Percentiles rank a stretch among this genome's conserved stretches.
Conservation (phyloP, 2,113 vertebrate species). For the Grammomys surdaster region DNA sequence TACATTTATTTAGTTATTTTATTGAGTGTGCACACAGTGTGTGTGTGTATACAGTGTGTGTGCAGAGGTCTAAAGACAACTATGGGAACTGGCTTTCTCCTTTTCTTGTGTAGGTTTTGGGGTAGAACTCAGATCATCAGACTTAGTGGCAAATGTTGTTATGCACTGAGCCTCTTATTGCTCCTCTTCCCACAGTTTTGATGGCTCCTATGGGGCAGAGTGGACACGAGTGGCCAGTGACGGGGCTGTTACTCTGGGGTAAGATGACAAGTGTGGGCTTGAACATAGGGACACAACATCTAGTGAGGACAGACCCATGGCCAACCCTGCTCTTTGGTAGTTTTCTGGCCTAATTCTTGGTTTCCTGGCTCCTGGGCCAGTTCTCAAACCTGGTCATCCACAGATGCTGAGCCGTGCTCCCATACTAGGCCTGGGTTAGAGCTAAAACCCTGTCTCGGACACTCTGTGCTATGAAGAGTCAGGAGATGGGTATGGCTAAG, state of each 20-base stretch:
- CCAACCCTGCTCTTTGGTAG: background rate
- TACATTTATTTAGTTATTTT: background rate
- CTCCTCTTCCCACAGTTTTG: background rate
- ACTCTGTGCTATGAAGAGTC: background rate
- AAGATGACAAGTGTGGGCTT: background rate
- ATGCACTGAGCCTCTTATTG: background rate
- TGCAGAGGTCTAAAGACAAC: background rate
- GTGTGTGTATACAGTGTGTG: background rate
- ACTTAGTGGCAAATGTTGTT: background rate
- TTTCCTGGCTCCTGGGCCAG: background rate
- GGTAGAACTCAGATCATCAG: background rate
- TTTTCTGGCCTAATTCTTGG: background rate
- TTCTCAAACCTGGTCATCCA: background rate
- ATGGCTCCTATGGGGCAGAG: background rate
- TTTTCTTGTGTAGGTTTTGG: background rate
- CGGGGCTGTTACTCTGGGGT: background rate
- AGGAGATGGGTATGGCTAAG: background rate
- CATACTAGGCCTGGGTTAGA: background rate
- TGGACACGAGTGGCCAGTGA: background rate
- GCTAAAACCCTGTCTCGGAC: background rate
- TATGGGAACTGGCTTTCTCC: background rate
- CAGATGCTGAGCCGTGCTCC: background rate
- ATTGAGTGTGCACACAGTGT: background rate
- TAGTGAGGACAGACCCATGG: background rate
- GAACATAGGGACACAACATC: background rate